phyloP scores from a whole-genome alignment of 1,140 invertebrate genomes.

The Drosophila pruinosa region DNA sequence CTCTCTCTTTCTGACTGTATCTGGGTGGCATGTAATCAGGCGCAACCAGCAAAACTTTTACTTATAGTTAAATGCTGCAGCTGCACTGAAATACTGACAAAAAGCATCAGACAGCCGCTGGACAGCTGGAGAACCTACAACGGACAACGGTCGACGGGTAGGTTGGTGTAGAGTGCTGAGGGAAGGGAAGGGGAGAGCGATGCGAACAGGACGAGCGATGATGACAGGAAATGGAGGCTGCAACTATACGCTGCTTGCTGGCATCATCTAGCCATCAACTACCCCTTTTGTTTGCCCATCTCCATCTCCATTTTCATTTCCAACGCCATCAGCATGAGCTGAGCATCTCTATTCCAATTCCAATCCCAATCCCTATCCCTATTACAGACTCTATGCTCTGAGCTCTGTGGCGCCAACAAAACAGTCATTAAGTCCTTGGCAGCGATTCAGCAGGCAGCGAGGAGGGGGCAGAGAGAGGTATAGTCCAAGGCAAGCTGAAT shows the following conservation, averaged over 20 bases:
- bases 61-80: conserved; percentile 57
- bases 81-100: conserved; percentile 46
- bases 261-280: conserved; percentile 6
- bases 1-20: neutral
- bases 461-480: neutral
- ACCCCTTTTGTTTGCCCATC: neutral
- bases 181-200: neutral
- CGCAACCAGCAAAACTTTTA: conserved; percentile 60
- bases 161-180: neutral
- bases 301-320: too few relatives aligned
- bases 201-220: conserved; percentile 10
- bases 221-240: conserved; percentile 55
- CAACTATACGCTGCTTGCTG: conserved; percentile 19
- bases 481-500: conserved; percentile 7
- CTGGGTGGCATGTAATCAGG: conserved; percentile 53
- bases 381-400: conserved; percentile 5
- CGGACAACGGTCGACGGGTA: conserved; percentile 1
- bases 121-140: conserved; percentile 7
- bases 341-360: neutral
- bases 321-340: too few relatives aligned
- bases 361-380: conserved; percentile 7
- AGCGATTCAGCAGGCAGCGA: conserved; percentile 5
- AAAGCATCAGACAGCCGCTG: conserved; percentile 25
- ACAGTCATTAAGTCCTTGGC: conserved; percentile 51
- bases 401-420: conserved; percentile 49